Base-by-base conservation (phyloP, 2,113 vertebrate species). In the Dissostichus mawsoni region DNA sequence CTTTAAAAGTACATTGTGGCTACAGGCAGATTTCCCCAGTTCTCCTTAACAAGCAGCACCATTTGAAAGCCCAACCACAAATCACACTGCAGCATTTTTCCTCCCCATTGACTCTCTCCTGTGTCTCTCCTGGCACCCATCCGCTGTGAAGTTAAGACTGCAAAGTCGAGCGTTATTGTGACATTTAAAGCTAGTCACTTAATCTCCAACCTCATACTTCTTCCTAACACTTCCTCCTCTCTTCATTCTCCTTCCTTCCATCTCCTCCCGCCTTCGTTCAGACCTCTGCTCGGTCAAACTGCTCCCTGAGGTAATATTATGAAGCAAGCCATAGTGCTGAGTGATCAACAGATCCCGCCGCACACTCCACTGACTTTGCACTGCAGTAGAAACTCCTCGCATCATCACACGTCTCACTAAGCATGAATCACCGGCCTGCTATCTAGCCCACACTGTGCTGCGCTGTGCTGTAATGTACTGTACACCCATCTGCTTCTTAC, bases 241-340 rank as follows among this genome's bases (percentile, higher is more conserved):
- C 52, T 79, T 66, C 62, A 55, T 52, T 55, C 78, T 83, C 41
- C 44, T 53, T 70, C 61, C 25, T 44, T 75, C 75, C 33, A 6
- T 76, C 69, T 55, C 56, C 61, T 58, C 58, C 80, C 36, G 44
- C 78, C 76, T 77, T 50, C 18, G 23, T 78, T 68, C 82, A 67
- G 83, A 87, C 83, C 86, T 76, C 68, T 73, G 81, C 81, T 76
- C 25, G 83, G 80, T 86, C 86, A 88, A 92, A 91, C 83, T 80
- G 78, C 89, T 91, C 92, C 91, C 92, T 53, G 81, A 76, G 90
- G 91, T 81, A 83, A 88, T 80, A 89, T 91, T 77, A 88, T 75
- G 79, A 83, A 90, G 84, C 75, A 13, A 69, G 61, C 74, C 87
- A 81, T 80, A 77, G 76, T 78, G 86, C 73, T 63, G 85, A 89